Base-by-base conservation (phyloP, 1,140 invertebrate genomes). In the Megalopta genalis region DNA sequence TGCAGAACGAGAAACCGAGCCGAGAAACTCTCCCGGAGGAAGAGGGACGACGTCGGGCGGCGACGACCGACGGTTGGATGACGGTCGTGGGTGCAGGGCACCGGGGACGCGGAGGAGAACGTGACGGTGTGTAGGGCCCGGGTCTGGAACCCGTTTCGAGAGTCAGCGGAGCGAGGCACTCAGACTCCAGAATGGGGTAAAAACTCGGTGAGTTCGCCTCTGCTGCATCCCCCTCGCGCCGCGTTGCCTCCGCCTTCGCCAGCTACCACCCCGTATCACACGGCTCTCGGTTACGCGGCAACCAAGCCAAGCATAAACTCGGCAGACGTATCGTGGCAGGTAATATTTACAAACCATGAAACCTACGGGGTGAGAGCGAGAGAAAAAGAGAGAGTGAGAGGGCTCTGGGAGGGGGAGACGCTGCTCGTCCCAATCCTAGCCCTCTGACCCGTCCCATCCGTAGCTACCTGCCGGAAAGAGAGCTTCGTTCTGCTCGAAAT, bases 151-250 rank as follows among this genome's bases (percentile, higher is more conserved):
- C 88, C 87, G 88, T 90, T 91, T 91, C 89, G 83, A 90, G 89
- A 91, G 89, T 87, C 90, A 91, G 89, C 90, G 81, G 84, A 91
- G 90, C 90, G 89, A 88, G 83, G 90, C 88, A 90, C 89, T 91
- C 90, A 91, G 90, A 91, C 90, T 91, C 83, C 81, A 87, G 88
- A 90, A 90, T 90, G 86, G 88, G 88, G 86, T 90, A 90, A 90
- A 91, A 91, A 91, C 86, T 90, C 89, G 82, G 88, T 89, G 87
- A 90, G 88, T 88, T 89, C 82, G 84, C 87, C 77, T 82, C 74
- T 52, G 77, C 64, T 79, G 63, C 82, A 49, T 39, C 72, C 78
- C 54, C 12, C 78, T 63, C 59, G 46, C 25, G 16, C 32, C 27
- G 23, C 62, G 25, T 60, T 32, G 52, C 57, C 37, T 42, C 62